These are phyloP conservation scores for Trachelus stipa DNA, from an alignment of 2,888 invertebrate species.

Conservation along the genomic window DNA sequence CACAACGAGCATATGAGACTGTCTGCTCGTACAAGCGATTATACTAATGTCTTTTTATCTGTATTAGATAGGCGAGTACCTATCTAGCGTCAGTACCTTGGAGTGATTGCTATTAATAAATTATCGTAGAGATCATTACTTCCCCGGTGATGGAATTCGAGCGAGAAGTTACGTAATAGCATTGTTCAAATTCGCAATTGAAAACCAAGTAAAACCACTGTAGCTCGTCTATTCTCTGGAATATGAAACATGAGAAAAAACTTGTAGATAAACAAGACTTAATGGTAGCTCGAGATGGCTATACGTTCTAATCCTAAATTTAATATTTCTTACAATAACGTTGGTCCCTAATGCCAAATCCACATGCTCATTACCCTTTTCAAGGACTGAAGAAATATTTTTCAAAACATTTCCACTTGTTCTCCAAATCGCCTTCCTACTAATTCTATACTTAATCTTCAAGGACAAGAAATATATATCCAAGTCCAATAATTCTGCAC, in stretches of 20 bases:
- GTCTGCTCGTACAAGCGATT: background rate
- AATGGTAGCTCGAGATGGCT: background rate
- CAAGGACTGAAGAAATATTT: background rate
- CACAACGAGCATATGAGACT: background rate
- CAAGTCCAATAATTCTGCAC: background rate
- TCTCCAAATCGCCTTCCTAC: background rate
- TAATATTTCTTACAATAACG: background rate
- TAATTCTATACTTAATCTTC: background rate
- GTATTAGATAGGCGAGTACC: background rate
- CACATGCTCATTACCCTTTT: background rate
- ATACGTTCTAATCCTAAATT: background rate
- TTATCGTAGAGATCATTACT: background rate
- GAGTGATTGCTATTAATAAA: background rate
- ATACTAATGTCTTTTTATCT: background rate
- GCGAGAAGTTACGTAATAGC: background rate
- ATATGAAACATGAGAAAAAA: background rate
- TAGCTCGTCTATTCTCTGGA: too few species aligned
- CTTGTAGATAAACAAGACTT: background rate
- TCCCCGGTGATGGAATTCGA: background rate
- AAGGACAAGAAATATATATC: background rate
- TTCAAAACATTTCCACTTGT: background rate
- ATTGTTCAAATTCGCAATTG: background rate
- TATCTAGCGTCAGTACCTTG: background rate
- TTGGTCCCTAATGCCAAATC: background rate
- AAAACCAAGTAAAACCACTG: background rate